A percentile compares a stretch with the other conserved stretches of the same genome.
phyloP scores from a whole-genome alignment of 2,113 vertebrate species.

The Hypanus sabinus region DNA sequence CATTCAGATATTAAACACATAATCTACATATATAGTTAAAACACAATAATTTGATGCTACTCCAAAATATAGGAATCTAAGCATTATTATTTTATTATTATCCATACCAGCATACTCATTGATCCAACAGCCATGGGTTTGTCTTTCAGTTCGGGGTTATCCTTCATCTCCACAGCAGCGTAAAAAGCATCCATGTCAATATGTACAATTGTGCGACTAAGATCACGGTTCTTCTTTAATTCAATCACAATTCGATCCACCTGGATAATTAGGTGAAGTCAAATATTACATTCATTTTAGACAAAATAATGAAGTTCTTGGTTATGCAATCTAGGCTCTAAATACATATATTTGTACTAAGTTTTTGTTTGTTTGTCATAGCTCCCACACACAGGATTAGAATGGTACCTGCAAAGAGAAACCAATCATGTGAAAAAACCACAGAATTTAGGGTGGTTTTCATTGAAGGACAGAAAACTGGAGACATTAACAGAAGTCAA shows the following conservation, averaged over 20 bases:
- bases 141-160: conserved; percentile 79
- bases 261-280: conserved; percentile 50
- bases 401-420: not conserved
- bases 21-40: not conserved
- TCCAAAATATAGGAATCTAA: not conserved
- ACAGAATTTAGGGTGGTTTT: not conserved
- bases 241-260: conserved; percentile 65
- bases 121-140: conserved; percentile 91
- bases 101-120: conserved; percentile 86
- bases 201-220: conserved; percentile 78
- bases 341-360: not conserved
- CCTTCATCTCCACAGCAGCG: conserved; percentile 91
- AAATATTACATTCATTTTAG: not conserved
- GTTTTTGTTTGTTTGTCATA: not conserved
- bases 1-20: not conserved
- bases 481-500: not conserved
- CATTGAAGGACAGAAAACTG: not conserved
- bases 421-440: not conserved
- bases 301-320: not conserved
- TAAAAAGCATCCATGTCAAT: conserved; percentile 98
- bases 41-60: not conserved
- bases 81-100: not conserved
- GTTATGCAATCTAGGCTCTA: not conserved
- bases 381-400: not conserved
- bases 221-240: conserved; percentile 72